phyloP scores from a whole-genome alignment of 2,113 vertebrate species.

The Oncorhynchus tshawytscha region DNA sequence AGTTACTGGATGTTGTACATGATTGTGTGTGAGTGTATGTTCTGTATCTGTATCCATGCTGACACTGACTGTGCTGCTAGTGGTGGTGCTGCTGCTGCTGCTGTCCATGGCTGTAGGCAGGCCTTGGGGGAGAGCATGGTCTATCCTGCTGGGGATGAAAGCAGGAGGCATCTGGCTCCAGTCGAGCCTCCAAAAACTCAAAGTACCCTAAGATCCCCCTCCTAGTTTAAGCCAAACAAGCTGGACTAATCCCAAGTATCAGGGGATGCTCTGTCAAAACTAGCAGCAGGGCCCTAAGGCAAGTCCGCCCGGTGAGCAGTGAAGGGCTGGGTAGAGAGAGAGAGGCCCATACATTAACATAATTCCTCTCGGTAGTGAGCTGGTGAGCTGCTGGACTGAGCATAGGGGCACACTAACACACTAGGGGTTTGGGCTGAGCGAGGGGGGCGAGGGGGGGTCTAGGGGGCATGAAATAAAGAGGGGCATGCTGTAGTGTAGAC shows the following conservation, averaged over 20 bases:
- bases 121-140: slow-evolving; percentile 84
- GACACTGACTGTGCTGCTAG: slow-evolving; percentile 53
- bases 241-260: slow-evolving; percentile 99
- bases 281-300: slow-evolving; percentile 98
- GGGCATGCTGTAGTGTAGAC: slow-evolving; percentile 40
- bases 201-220: slow-evolving; percentile 87
- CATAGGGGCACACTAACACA: slow-evolving; percentile 62
- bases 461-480: slow-evolving; percentile 61
- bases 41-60: slow-evolving; percentile 51
- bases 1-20: not conserved
- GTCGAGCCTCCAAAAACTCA: slow-evolving; percentile 88
- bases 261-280: slow-evolving; percentile 99
- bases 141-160: slow-evolving; percentile 93
- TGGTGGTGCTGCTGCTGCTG: slow-evolving; percentile 55
- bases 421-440: slow-evolving; percentile 59
- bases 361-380: slow-evolving; percentile 96
- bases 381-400: slow-evolving; percentile 69
- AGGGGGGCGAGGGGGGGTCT: not conserved
- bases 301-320: slow-evolving; percentile 91
- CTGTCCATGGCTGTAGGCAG: slow-evolving; percentile 84
- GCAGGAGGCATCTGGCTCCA: slow-evolving; percentile 93
- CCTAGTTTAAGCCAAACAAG: slow-evolving; percentile 99
- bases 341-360: slow-evolving; percentile 88
- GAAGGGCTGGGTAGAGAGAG: slow-evolving; percentile 67
- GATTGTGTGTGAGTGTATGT: not conserved